These are phyloP conservation scores for Labrus mixtus DNA, from an alignment of 2,113 vertebrate genomes.

Conservation along the genomic window DNA sequence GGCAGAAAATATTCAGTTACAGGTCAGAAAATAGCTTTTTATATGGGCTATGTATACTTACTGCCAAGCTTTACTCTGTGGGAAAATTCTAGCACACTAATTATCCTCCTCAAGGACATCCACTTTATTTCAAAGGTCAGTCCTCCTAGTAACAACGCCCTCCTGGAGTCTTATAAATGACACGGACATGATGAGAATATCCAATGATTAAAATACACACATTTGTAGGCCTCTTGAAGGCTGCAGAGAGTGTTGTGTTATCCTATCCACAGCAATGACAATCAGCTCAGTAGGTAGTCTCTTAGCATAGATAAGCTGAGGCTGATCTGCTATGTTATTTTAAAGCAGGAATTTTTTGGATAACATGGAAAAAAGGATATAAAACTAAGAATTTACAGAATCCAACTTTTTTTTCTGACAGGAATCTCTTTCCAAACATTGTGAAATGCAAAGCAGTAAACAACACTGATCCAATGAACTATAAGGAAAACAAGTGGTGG, in stretches of 20 bases:
- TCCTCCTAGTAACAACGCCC: not conserved
- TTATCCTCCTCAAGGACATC: conserved; percentile 33
- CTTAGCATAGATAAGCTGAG: conserved; percentile 23
- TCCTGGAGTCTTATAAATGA: conserved; percentile 20
- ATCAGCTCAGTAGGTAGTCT: conserved; percentile 29
- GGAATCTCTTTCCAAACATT: not conserved
- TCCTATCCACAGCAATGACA: conserved; percentile 30
- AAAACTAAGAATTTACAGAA: not conserved
- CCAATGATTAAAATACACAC: conserved; percentile 21
- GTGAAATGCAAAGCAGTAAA: not conserved
- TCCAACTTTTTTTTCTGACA: not conserved
- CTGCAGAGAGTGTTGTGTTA: not conserved
- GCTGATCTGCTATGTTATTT: conserved; percentile 15
- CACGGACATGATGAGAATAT: conserved; percentile 29
- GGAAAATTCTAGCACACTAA: not conserved
- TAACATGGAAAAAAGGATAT: not conserved
- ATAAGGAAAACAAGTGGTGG: too few relatives aligned
- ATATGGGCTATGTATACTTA: not conserved
- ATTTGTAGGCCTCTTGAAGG: not conserved
- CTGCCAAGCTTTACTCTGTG: not conserved
- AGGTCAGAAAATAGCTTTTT: not conserved
- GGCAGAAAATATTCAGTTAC: not conserved
- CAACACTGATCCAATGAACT: not conserved
- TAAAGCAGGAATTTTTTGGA: not conserved
- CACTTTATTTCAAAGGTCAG: conserved; percentile 23